Evolutionary conservation across 2,888 invertebrate genomes (phyloP).

Genomic region (Entomobrya proxima): DNA sequence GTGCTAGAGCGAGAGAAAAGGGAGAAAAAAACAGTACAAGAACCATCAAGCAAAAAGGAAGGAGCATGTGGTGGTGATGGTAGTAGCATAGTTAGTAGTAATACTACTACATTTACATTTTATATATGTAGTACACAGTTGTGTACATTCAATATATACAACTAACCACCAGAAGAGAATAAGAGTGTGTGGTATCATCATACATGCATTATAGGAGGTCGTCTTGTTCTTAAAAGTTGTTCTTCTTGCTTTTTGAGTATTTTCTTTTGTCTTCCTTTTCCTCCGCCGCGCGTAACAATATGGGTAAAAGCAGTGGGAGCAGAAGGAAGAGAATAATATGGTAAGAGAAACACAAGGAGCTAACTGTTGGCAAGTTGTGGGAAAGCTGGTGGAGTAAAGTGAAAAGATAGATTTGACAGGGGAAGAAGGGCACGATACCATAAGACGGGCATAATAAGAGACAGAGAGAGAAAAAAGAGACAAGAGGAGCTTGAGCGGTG

Average conservation of each 20-base stretch:
- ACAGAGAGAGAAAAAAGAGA: slow-evolving; percentile 27
- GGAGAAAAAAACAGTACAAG: slow-evolving; percentile 35
- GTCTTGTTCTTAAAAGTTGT: not conserved
- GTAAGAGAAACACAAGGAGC: slow-evolving; percentile 44
- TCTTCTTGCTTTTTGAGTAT: slow-evolving; percentile 35
- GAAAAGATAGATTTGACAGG: slow-evolving; percentile 64
- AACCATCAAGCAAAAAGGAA: slow-evolving; percentile 11
- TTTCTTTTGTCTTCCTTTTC: slow-evolving; percentile 46
- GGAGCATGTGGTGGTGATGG: slow-evolving; percentile 22
- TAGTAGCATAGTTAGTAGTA: not conserved
- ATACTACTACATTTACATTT: not conserved
- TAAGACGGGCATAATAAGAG: slow-evolving; percentile 50
- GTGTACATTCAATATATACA: no score
- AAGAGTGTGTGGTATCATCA: slow-evolving; percentile 37
- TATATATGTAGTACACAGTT: not conserved
- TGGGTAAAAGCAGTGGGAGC: slow-evolving; percentile 40
- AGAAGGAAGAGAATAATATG: slow-evolving; percentile 1
- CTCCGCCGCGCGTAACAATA: slow-evolving; percentile 37
- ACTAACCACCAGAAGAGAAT: no score
- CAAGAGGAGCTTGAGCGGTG: slow-evolving; percentile 52
- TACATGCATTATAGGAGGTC: slow-evolving; percentile 42
- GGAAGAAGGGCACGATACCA: slow-evolving; percentile 63
- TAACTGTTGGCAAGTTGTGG: slow-evolving; percentile 63
- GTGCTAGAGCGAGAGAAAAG: not conserved
- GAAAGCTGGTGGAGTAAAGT: slow-evolving; percentile 62